Conservation (phyloP, 2,888 invertebrate species). For the Biston betularia region DNA sequence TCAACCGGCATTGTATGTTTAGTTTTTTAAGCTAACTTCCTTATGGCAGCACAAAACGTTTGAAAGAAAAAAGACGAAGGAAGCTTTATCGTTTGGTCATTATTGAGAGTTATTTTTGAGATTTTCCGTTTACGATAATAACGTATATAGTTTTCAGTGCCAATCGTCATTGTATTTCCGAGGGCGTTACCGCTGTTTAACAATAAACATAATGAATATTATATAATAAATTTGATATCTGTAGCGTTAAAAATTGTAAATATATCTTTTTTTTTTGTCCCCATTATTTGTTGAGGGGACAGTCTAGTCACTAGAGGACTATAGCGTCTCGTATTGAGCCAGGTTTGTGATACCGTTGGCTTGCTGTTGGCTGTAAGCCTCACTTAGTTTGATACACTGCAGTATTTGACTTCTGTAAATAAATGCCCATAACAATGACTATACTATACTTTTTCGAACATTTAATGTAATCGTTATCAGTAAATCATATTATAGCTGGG, state of each 20-base stretch:
- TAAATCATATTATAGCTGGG: conserved; percentile 21
- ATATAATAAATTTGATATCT: conserved; percentile 74
- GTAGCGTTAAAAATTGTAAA: conserved; percentile 73
- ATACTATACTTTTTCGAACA: conserved; percentile 31
- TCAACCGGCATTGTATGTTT: conserved; percentile 56
- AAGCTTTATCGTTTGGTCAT: conserved; percentile 63
- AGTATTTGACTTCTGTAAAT: conserved; percentile 76
- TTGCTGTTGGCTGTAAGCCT: conserved; percentile 59
- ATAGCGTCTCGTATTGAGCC: conserved; percentile 53
- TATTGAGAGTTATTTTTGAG: conserved; percentile 63
- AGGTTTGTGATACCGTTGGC: conserved; percentile 39
- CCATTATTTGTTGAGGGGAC: conserved; percentile 61
- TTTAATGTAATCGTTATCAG: conserved; percentile 40
- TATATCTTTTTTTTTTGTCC: conserved; percentile 61
- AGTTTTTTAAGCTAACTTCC: conserved; percentile 74
- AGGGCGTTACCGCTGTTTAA: conserved; percentile 57
- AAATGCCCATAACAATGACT: conserved; percentile 46
- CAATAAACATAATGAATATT: conserved; percentile 51
- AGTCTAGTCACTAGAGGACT: conserved; percentile 79
- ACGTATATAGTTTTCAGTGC: conserved; percentile 56
- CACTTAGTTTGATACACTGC: conserved; percentile 52
- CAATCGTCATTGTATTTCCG: conserved; percentile 60
- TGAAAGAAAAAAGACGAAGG: conserved; percentile 53
- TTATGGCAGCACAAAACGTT: conserved; percentile 78
- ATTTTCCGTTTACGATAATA: conserved; percentile 54